Conservation (phyloP, 2,888 invertebrate species). For the Trichopria drosophilae region DNA sequence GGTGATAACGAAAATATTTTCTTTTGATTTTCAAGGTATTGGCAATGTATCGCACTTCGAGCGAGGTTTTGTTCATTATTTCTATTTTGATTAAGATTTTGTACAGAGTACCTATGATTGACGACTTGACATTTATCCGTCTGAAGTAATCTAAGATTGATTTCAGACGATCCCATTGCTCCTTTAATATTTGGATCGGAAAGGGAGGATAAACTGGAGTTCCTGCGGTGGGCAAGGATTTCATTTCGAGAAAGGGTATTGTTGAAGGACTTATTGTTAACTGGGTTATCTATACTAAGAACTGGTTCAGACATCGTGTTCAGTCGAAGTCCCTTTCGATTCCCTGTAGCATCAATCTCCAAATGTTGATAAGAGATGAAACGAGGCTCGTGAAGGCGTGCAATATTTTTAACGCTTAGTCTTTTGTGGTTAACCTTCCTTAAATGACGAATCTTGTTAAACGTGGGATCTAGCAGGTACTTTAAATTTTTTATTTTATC, state of each 20-base stretch:
- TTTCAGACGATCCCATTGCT: constrained; percentile 28
- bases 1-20: no score
- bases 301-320: constrained; percentile 53
- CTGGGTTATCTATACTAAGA: constrained; percentile 41
- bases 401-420: constrained; percentile 37
- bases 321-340: constrained; percentile 31
- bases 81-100: constrained; percentile 45
- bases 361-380: constrained; percentile 54
- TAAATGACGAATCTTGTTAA: constrained; percentile 52
- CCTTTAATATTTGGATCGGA: constrained; percentile 53
- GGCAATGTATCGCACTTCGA: constrained; percentile 37
- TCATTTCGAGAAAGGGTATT: constrained; percentile 32
- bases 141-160: constrained; percentile 33
- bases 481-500: constrained; percentile 52
- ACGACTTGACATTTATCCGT: constrained; percentile 8
- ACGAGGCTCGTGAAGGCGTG: constrained; percentile 43
- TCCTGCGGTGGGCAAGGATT: constrained; percentile 33
- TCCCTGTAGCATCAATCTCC: constrained; percentile 36
- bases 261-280: constrained; percentile 31
- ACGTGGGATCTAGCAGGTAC: constrained; percentile 52
- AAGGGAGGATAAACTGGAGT: constrained; percentile 48
- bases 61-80: constrained; percentile 29
- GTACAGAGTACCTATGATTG: constrained; percentile 41
- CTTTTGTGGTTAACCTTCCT: constrained; percentile 47
- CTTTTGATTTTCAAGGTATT: constrained; percentile 40